These are phyloP conservation scores for Malurus leucopterus DNA, from an alignment of 2,797 vertebrate species.

Conservation along the genomic window DNA sequence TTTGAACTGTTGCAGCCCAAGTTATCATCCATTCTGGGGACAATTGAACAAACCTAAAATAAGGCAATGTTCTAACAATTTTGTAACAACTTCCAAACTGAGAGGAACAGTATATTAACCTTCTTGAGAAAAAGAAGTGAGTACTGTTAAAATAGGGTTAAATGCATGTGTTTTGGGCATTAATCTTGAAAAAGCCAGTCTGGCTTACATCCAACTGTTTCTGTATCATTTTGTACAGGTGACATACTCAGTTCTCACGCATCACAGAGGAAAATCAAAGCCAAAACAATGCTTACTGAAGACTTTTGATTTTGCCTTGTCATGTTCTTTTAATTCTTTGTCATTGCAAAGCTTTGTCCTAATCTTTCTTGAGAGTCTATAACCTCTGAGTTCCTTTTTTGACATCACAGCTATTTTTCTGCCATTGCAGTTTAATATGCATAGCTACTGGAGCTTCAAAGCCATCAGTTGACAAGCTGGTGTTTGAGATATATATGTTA, in stretches of 20 bases:
- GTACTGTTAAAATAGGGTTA: background rate
- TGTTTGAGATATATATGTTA: background rate
- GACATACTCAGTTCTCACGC: background rate
- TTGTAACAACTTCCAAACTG: background rate
- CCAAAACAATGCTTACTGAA: background rate
- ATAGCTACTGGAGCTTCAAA: slow-evolving; percentile 7
- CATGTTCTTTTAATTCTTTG: slow-evolving; percentile 29
- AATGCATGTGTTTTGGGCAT: background rate
- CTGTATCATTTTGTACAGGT: background rate
- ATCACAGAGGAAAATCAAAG: slow-evolving; percentile 18
- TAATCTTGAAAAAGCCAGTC: background rate
- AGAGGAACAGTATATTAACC: background rate
- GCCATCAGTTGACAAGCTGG: slow-evolving; percentile 12
- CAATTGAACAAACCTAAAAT: background rate
- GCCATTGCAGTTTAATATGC: slow-evolving; percentile 23
- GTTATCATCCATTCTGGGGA: background rate
- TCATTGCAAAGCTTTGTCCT: background rate
- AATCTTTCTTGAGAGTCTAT: slow-evolving; percentile 9
- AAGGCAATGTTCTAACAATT: background rate
- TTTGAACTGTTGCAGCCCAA: background rate
- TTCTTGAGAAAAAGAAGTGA: background rate
- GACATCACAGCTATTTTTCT: slow-evolving; percentile 43
- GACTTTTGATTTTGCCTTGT: slow-evolving; percentile 10
- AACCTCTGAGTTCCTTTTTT: slow-evolving; percentile 11
- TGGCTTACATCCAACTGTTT: background rate